Evolutionary conservation across 2,113 vertebrate genomes (phyloP), one percentile per base, ranked within the genome.

Genomic region (Gopherus flavomarginatus): DNA sequence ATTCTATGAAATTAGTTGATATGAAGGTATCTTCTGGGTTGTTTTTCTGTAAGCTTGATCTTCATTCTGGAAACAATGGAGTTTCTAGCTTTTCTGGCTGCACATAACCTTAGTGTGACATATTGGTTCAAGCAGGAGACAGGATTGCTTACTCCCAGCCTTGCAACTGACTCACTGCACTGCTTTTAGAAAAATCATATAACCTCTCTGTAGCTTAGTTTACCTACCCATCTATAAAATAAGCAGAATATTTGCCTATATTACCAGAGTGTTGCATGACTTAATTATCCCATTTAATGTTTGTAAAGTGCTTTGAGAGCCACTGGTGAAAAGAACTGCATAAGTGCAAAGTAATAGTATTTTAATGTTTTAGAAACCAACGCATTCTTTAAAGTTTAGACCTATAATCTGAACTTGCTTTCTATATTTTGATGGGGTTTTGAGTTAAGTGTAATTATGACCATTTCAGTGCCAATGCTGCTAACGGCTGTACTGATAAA

Each of bases 401-500:
- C 16, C 2, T 75, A 78, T 90, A 44, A 77, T 12, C 83, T 4
- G 9, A 69, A 47, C 3, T 7, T 49, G 83, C 84, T 3, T 6
- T 59, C 0, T 24, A 29, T 47, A 52, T 57, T 85, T 86, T 87
- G 1, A 44, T 77, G 42, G 62, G 0, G 5, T 92, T 83, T 29
- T 52, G 81, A 90, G 52, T 54, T 89, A 65, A 77, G 5, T 59
- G 5, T 47, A 87, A 82, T 94, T 44, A 1, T 38, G 77, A 38
- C 49, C 1, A 54, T 89, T 87, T 88, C 59, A 94, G 92, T 92
- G 47, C 42, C 84, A 69, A 27, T 79, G 27, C 84, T 69, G 90
- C 83, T 69, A 90, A 92, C 10, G 88, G 17, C 86, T 81, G 57
- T 57, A 92, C n/a, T 87, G 83, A 77, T 49, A 27, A 90, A 87